Evolutionary conservation across 2,888 invertebrate species (phyloP).

Genomic region (Cheilosia grossa): DNA sequence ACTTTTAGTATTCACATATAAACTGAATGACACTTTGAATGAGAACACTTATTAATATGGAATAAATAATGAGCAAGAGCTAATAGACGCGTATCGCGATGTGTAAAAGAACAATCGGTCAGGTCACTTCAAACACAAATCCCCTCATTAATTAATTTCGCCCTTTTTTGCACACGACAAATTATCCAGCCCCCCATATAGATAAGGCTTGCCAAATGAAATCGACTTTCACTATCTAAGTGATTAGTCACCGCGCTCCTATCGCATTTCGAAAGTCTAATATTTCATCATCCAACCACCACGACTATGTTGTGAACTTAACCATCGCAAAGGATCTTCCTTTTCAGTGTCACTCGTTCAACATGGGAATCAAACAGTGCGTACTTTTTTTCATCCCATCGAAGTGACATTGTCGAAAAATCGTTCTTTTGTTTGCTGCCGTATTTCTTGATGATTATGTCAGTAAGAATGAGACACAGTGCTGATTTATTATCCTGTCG

Average conservation of each 20-base stretch:
- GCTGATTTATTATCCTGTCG: conserved; percentile 46
- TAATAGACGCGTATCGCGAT: background rate
- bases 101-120: background rate
- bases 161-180: background rate
- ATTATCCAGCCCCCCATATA: conserved; percentile 4
- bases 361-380: conserved; percentile 27
- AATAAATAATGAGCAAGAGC: background rate
- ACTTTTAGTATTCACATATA: background rate
- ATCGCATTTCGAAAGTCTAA: background rate
- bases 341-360: conserved; percentile 14
- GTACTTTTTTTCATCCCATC: background rate
- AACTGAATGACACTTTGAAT: background rate
- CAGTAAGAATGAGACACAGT: conserved; percentile 18
- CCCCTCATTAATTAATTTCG: background rate
- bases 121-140: background rate
- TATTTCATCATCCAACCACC: conserved; percentile 8
- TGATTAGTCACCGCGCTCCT: conserved; percentile 25
- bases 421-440: background rate
- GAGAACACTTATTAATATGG: background rate
- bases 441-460: conserved; percentile 7
- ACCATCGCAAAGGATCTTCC: conserved; percentile 8
- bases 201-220: conserved; percentile 1
- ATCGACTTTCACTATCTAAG: conserved; percentile 10
- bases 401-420: conserved; percentile 34
- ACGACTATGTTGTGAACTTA: background rate